Evolutionary conservation across 2,113 vertebrate species (phyloP), one percentile per base, ranked within the genome.

Genomic region (Notarius lentiginosus): DNA sequence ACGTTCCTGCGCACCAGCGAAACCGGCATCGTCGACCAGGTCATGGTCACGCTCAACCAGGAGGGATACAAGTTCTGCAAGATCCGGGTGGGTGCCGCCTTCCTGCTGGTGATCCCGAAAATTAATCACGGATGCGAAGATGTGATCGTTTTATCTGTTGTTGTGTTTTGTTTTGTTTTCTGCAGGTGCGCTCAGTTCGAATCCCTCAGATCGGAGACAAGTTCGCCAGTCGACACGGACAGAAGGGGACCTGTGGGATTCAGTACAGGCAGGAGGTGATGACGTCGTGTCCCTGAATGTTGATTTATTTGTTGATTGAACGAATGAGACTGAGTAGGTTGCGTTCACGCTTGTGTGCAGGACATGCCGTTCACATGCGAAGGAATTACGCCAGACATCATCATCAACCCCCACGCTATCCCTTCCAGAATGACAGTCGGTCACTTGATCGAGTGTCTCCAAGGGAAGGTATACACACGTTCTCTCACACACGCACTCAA

Each of bases 61-160:
- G 98, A 99, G 91, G 98, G 98, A 24, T 99, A 99, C 94, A 99
- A 99, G 89, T 99, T 99, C 95, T 99, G 98, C 94, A 99, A 99
- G 94, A 99, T 99, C 84, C 94, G 98, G 94, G 98, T 99, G 88
- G 96, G 97, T n/a, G 49, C 3, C 1, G 63, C n/a, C 53, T 47
- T 30, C 20, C n/a, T 7, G 22, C 22, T 0, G 1, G 0, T 0
- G 24, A 77, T 2, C 5, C 75, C 0, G n/a, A 10, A 27, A 24
- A 7, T 27, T 0, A 8, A 1, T 4, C 70, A 0, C n/a, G 9
- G 34, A 20, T 17, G 56, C 12, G 22, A 83, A 17, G 2, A 11
- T 18, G 55, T 56, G 27, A 24, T 61, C 4, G 10, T 47, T 53
- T 20, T 11, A 18, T 80, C 10, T 72, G 22, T 70, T 1, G 12